These are phyloP conservation scores for Gallinago nigripennis DNA, from an alignment of 2,797 vertebrate species.

Conservation along the genomic window DNA sequence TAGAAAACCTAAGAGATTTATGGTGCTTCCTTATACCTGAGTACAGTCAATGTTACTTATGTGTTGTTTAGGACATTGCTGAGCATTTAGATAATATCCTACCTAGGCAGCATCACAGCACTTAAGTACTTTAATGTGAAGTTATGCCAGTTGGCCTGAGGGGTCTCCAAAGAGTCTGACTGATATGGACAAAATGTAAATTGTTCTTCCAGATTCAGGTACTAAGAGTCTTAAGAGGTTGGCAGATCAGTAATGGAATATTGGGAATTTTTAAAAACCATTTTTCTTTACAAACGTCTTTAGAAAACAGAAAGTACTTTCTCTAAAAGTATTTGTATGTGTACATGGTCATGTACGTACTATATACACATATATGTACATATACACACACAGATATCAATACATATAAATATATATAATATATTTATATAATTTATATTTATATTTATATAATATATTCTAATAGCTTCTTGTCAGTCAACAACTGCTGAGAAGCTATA, in stretches of 20 bases:
- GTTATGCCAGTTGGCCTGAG: background rate
- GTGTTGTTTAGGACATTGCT: background rate
- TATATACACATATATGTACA: too few relatives aligned
- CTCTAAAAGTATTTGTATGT: background rate
- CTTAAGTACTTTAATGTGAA: background rate
- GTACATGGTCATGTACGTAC: background rate
- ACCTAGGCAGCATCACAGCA: background rate
- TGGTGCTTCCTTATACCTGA: background rate
- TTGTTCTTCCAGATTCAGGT: background rate
- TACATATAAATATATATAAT: background rate
- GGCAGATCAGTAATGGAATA: background rate
- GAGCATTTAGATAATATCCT: background rate
- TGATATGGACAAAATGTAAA: background rate
- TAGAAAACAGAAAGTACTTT: background rate
- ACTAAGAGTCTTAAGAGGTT: background rate
- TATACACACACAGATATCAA: fast-evolving
- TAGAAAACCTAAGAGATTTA: background rate
- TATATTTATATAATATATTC: background rate
- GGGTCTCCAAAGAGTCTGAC: background rate
- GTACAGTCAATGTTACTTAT: background rate
- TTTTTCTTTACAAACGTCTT: background rate
- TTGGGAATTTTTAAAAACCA: fast-evolving
- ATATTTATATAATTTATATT: too few relatives aligned
- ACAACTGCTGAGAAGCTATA: too few relatives aligned
- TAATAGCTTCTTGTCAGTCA: background rate